Evolutionary conservation across 2,113 vertebrate genomes (phyloP).

Genomic region (Solea solea): DNA sequence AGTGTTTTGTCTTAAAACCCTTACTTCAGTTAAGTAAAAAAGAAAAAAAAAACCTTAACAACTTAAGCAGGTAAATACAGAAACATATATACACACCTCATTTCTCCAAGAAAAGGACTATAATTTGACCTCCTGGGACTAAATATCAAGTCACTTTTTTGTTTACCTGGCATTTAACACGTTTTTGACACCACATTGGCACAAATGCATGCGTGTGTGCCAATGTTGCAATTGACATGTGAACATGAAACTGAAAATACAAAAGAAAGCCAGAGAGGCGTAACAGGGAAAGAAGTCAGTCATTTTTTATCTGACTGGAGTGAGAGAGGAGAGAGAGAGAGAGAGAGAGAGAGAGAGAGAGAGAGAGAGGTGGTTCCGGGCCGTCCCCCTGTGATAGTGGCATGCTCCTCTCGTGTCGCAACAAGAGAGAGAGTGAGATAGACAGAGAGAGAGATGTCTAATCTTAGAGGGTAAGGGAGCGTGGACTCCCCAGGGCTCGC

Average conservation of each 20-base stretch:
- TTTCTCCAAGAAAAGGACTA: too few species aligned
- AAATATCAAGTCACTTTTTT: too few species aligned
- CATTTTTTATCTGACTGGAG: constrained; percentile 21
- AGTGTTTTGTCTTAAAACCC: too few species aligned
- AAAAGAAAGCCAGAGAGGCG: constrained; percentile 35
- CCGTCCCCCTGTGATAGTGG: constrained; percentile 71
- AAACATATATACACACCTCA: too few species aligned
- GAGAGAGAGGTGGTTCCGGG: constrained; percentile 68
- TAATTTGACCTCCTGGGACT: not conserved
- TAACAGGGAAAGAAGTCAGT: constrained; percentile 20
- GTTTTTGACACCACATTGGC: not conserved
- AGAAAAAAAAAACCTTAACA: too few species aligned
- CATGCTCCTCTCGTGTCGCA: constrained; percentile 77
- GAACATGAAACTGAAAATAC: constrained; percentile 15
- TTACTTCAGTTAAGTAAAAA: too few species aligned
- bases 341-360: not conserved
- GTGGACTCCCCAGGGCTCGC: constrained; percentile 82
- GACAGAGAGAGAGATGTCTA: constrained; percentile 84
- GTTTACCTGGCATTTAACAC: too few species aligned
- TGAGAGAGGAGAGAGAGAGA: not conserved
- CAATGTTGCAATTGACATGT: not conserved
- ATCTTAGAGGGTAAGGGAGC: constrained; percentile 83
- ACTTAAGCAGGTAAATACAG: too few species aligned
- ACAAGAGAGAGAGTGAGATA: constrained; percentile 81
- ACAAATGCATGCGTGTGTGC: not conserved